A percentile compares a stretch with the other conserved stretches of the same genome.
Conservation (phyloP, 37 sponge, comb jelly and placozoan species). For the Ephydatia muelleri region DNA sequence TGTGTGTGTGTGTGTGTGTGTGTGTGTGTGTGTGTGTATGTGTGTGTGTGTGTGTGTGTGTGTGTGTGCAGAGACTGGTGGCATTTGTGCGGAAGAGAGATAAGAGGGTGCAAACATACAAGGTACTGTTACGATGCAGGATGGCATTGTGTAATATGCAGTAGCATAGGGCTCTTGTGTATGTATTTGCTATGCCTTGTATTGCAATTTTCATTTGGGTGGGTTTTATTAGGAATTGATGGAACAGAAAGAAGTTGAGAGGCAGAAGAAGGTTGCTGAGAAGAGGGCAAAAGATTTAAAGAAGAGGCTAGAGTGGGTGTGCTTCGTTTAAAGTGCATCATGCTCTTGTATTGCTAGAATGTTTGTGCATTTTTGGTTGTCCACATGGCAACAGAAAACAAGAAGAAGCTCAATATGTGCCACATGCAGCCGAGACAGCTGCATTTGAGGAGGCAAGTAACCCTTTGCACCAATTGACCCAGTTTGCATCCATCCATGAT, state of each 20-base stretch:
- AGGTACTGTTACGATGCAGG: conserved; percentile 23
- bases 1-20: background rate
- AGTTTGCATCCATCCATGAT: background rate
- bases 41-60: conserved; percentile 10
- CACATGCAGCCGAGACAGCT: background rate
- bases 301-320: conserved; percentile 60
- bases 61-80: conserved; percentile 48
- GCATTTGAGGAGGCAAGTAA: conserved; percentile 10
- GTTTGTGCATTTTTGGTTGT: background rate
- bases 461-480: background rate
- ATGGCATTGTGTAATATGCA: background rate
- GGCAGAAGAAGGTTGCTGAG: conserved; percentile 55
- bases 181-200: background rate
- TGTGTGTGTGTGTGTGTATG: conserved; percentile 8
- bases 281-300: conserved; percentile 50
- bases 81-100: conserved; percentile 80
- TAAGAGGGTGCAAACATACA: conserved; percentile 56
- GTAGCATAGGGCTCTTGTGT: background rate
- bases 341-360: background rate
- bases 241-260: conserved; percentile 66
- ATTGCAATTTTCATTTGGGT: background rate
- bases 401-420: background rate
- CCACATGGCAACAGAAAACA: background rate
- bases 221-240: conserved; percentile 16
- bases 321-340: background rate